Conservation (phyloP, 2,797 vertebrate genomes). For the Ataeniobius toweri region DNA sequence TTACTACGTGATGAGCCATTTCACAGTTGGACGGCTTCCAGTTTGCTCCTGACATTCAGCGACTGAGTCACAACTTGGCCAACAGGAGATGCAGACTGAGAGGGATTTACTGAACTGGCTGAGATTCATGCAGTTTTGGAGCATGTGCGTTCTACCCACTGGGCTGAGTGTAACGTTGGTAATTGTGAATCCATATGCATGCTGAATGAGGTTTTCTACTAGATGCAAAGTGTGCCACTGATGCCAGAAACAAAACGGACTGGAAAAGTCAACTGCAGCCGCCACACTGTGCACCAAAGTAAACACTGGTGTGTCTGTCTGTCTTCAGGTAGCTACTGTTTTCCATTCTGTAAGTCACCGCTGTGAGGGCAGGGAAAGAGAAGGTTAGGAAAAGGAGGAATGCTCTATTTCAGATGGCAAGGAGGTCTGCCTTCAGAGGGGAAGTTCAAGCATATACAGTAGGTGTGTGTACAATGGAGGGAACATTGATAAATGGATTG, state of each 20-base stretch:
- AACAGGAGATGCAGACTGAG: constrained; percentile 9
- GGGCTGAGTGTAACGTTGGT: constrained; percentile 1
- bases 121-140: constrained; percentile 29
- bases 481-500: too few relatives aligned
- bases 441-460: not conserved
- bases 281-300: not conserved
- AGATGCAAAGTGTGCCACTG: constrained; percentile 3
- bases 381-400: not conserved
- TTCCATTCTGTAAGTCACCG: not conserved
- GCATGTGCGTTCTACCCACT: constrained; percentile 35
- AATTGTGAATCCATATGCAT: constrained; percentile 3
- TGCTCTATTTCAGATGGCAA: not conserved
- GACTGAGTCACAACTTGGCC: constrained; percentile 41
- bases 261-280: not conserved
- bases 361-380: accelerated
- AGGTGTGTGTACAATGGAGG: too few relatives aligned
- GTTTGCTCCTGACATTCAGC: constrained; percentile 31
- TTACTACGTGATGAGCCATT: constrained; percentile 32
- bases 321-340: not conserved
- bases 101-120: constrained; percentile 28
- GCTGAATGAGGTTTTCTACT: constrained; percentile 5
- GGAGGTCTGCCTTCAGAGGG: not conserved
- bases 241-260: not conserved
- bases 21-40: constrained; percentile 35
- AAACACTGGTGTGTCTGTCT: constrained; percentile 10